These are phyloP conservation scores for Colinus virginianus DNA, from an alignment of 2,113 vertebrate species.

Conservation along the genomic window DNA sequence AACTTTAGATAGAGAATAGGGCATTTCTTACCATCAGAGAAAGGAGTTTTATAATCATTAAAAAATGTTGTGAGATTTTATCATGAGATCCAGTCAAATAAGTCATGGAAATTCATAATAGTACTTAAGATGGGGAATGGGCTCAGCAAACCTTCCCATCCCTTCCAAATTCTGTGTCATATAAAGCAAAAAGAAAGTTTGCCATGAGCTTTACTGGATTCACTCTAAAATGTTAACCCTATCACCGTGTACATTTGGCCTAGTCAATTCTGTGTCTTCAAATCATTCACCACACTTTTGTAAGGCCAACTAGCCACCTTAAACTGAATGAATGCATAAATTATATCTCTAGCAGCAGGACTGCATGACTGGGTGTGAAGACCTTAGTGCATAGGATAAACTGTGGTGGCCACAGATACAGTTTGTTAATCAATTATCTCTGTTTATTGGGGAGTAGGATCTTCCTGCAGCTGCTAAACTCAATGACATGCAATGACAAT, in stretches of 20 bases:
- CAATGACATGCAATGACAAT: slow-evolving; percentile 46
- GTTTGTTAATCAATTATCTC: slow-evolving; percentile 59
- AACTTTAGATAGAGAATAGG: not conserved
- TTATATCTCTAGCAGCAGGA: not conserved
- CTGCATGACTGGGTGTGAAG: not conserved
- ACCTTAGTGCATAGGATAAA: not conserved
- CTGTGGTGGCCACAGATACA: not conserved
- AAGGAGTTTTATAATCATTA: not conserved
- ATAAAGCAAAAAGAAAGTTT: not conserved
- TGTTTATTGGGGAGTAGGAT: slow-evolving; percentile 45
- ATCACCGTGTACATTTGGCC: not conserved
- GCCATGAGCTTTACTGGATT: not conserved
- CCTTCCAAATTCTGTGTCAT: accelerated
- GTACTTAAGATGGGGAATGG: not conserved
- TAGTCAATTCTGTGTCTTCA: not conserved
- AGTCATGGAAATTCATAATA: not conserved
- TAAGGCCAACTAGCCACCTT: not conserved
- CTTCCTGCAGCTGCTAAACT: slow-evolving; percentile 47
- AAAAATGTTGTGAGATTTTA: not conserved
- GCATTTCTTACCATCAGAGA: not conserved
- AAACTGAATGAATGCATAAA: not conserved
- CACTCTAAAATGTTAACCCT: not conserved
- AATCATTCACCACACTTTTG: not conserved
- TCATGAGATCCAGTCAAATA: not conserved
- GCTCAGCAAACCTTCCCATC: not conserved